phyloP scores from a whole-genome alignment of 2,888 invertebrate genomes.

The Pilophorus perplexus region DNA sequence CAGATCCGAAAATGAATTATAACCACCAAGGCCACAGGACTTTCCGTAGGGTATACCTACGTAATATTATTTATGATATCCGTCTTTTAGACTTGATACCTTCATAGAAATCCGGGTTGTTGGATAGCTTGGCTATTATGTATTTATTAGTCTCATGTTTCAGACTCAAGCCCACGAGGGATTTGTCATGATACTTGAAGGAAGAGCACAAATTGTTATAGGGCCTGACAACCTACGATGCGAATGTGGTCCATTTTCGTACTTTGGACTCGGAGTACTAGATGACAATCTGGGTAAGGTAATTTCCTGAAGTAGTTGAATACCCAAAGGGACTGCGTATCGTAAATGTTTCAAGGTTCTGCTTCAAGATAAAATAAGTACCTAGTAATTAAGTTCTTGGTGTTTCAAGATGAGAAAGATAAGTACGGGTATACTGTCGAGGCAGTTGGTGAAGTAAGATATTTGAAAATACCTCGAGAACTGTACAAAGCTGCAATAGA shows the following conservation, averaged over 20 bases:
- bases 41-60: no score
- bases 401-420: slow-evolving; percentile 22
- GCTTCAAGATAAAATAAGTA: neutral
- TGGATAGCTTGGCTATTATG: no score
- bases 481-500: slow-evolving; percentile 43
- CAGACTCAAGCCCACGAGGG: slow-evolving; percentile 42
- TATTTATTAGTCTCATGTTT: no score
- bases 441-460: slow-evolving; percentile 43
- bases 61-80: no score
- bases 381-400: neutral
- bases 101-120: no score
- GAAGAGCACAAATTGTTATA: slow-evolving; percentile 43
- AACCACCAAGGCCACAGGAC: no score
- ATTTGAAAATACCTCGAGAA: slow-evolving; percentile 42
- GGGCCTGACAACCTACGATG: slow-evolving; percentile 45
- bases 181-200: slow-evolving; percentile 47
- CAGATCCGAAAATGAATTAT: no score
- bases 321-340: no score
- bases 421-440: slow-evolving; percentile 42
- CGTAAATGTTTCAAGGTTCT: no score
- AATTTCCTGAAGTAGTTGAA: no score
- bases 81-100: no score
- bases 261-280: slow-evolving; percentile 43
- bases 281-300: neutral
- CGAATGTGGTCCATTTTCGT: slow-evolving; percentile 46